Base-by-base conservation (phyloP, 2,797 vertebrate genomes). In the Falco berigora region DNA sequence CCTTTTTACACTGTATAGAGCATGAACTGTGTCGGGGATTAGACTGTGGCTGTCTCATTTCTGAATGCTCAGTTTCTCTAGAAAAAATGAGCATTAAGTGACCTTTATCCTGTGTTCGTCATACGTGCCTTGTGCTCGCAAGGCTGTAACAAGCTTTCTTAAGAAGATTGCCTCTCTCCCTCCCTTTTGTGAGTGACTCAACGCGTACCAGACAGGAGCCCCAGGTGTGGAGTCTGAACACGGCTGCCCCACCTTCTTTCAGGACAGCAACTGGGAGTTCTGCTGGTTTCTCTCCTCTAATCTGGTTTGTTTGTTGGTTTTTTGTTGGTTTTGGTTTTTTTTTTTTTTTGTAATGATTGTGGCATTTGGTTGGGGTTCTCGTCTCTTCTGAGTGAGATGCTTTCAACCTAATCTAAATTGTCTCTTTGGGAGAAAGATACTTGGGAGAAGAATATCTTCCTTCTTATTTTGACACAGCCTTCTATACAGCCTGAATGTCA, bases 361-460 rank as follows among this genome's bases (percentile, higher is more conserved):
- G 8, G 36, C 44, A 36, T 90, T 91, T 36, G 38, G 34, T 27
- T 82, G n/a, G 46, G 18, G 10, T 15, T 87, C 30, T 92, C 0
- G 0, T 86, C 55, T 62, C 42, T 78, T 88, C 75, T 52, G 58
- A 86, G 59, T n/a, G 56, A 95, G 94, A 94, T 38, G 52, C 68
- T 94, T 95, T 86, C 92, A 93, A 61, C 84, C 27, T 93, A 55
- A 87, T 90, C 82, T 85, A 58, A 56, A 82, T 46, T 50, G n/a
- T 83, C 79, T 92, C 85, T 50, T 52, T 79, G 46, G 64, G 67
- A 91, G 58, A 88, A 96, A 88, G 85, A 89, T 78, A 91, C 81
- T 61, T 34, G 5, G 59, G 71, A 86, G 79, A 69, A 94, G 90
- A 91, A 79, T 38, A 91, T 18, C 83, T 84, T 93, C 78, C 67